A percentile compares a stretch with the other conserved stretches of the same genome.
phyloP scores from a whole-genome alignment of 2,797 vertebrate species.

The Enteromius mattozi region DNA sequence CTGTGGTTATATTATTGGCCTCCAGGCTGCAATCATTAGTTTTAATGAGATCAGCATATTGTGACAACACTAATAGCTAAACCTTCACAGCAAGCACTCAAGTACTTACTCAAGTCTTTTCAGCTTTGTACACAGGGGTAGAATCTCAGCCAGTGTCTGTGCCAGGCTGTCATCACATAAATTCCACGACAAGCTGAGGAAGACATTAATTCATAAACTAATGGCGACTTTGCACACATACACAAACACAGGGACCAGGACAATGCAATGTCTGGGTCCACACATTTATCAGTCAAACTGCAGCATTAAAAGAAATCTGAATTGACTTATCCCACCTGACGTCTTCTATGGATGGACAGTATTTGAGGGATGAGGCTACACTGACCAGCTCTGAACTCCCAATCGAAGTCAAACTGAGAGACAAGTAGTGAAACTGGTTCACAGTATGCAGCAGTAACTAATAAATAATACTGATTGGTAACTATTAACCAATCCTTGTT shows the following conservation, averaged over 20 bases:
- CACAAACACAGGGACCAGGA: slow-evolving; percentile 4
- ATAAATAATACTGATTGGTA: not conserved
- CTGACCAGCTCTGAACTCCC: slow-evolving; percentile 78
- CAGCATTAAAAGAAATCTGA: not conserved
- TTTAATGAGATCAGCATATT: slow-evolving; percentile 2
- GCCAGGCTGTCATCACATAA: slow-evolving; percentile 80
- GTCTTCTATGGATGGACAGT: slow-evolving; percentile 84
- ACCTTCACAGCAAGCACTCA: not conserved
- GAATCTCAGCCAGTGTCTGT: slow-evolving; percentile 73
- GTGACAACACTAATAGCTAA: not conserved
- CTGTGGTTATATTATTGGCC: slow-evolving; percentile 79
- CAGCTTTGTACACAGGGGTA: slow-evolving; percentile 80
- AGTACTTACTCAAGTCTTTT: slow-evolving; percentile 86
- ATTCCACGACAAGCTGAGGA: slow-evolving; percentile 88
- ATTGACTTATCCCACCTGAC: slow-evolving; percentile 50
- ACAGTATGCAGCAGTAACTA: not conserved
- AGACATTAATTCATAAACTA: slow-evolving; percentile 39
- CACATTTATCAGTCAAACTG: slow-evolving; percentile 9
- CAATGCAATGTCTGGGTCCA: not conserved
- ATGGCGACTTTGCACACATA: not conserved
- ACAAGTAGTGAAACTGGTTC: slow-evolving; percentile 7
- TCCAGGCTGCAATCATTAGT: slow-evolving; percentile 79
- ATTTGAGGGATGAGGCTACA: slow-evolving; percentile 71
- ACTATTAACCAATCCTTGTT: not conserved
- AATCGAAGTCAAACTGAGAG: slow-evolving; percentile 74